Evolutionary conservation across 2,888 invertebrate species (phyloP).

Genomic region (Lingula anatina): DNA sequence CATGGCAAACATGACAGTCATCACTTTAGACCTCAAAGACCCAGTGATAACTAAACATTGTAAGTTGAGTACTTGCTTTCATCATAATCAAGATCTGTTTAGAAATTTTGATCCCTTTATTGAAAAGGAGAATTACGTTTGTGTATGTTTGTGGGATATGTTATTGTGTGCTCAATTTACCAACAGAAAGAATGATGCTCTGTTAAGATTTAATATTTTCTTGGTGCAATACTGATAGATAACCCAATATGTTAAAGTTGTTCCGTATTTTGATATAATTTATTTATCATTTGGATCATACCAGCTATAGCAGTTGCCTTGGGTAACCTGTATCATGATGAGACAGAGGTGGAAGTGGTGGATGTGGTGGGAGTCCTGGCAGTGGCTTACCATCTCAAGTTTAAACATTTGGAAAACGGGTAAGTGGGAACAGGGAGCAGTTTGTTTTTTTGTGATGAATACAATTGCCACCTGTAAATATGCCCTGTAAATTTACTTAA

Average conservation of each 20-base stretch:
- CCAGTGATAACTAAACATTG: conserved; percentile 32
- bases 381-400: conserved; percentile 23
- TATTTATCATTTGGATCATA: background rate
- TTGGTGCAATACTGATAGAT: too few species aligned
- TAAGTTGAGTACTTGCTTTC: conserved; percentile 12
- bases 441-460: too few species aligned
- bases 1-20: conserved; percentile 25
- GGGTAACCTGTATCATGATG: conserved; percentile 45
- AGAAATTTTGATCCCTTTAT: too few species aligned
- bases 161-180: too few species aligned
- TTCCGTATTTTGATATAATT: background rate
- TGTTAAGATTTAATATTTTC: background rate
- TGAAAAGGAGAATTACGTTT: too few species aligned
- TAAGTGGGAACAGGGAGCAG: too few species aligned
- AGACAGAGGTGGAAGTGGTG: conserved; percentile 26
- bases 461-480: too few species aligned
- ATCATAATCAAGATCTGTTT: too few species aligned
- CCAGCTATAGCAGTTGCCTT: conserved; percentile 47
- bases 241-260: too few species aligned
- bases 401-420: conserved; percentile 9
- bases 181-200: too few species aligned
- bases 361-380: conserved; percentile 38
- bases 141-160: too few species aligned
- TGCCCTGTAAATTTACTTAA: too few species aligned
- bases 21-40: conserved; percentile 32